Percentiles rank a stretch among this genome's conserved stretches.
phyloP scores from a whole-genome alignment of 2,888 invertebrate genomes.

The Schizaphis graminum region DNA sequence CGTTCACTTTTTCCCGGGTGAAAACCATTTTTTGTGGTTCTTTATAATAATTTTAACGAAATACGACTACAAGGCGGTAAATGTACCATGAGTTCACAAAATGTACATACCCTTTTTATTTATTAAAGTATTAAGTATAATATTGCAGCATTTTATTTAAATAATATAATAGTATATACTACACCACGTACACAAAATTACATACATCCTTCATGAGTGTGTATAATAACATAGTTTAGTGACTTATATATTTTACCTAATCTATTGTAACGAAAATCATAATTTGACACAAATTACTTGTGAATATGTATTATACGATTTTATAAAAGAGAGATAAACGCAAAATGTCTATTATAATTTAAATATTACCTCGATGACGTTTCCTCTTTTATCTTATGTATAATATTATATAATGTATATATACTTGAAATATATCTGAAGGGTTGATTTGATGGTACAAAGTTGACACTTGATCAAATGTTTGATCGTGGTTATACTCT shows the following conservation, averaged over 20 bases:
- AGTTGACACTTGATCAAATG: constrained; percentile 39
- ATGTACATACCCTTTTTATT: not conserved
- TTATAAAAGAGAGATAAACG: not conserved
- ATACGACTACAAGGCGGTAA: not conserved
- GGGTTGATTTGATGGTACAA: constrained; percentile 29
- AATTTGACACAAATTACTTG: not conserved
- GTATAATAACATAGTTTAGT: not conserved
- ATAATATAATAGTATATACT: not conserved
- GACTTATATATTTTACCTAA: not conserved
- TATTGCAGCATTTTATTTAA: not conserved
- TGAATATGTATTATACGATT: not conserved
- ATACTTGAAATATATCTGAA: constrained; percentile 49
- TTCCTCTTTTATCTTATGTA: constrained; percentile 32
- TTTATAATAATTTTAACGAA: not conserved
- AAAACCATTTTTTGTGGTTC: not conserved
- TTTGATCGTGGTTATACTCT: not conserved
- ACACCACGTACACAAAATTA: not conserved
- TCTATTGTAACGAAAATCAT: not conserved
- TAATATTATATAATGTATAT: not conserved
- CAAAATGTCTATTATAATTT: not conserved
- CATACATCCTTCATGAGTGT: too few species aligned
- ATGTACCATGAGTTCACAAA: not conserved
- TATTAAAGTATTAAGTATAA: not conserved
- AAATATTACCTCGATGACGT: constrained; percentile 28
- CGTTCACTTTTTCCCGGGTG: not conserved